Percentiles rank a stretch among this genome's conserved stretches.
These are phyloP conservation scores for Chanos chanos DNA, from an alignment of 2,797 vertebrate genomes.

Conservation along the genomic window DNA sequence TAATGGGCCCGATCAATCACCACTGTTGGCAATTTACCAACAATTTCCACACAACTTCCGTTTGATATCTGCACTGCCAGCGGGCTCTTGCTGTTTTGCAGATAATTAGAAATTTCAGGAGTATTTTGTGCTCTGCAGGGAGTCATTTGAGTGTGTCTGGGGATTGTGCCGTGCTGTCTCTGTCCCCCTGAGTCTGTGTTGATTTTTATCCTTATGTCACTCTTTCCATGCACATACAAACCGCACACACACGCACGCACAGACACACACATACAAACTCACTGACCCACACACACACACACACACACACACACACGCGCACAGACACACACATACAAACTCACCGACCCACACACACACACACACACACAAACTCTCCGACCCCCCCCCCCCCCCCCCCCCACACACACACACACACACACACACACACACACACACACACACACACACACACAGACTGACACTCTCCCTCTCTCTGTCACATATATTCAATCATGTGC, in stretches of 20 bases:
- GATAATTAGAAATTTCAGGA: constrained; percentile 60
- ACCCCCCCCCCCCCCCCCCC: too few species aligned
- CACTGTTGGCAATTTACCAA: constrained; percentile 25
- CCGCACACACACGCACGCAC: background rate
- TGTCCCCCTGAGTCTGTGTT: constrained; percentile 32
- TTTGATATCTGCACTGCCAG: constrained; percentile 27
- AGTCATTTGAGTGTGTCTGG: constrained; percentile 54
- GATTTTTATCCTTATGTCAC: constrained; percentile 43
- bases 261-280: background rate
- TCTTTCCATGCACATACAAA: background rate
- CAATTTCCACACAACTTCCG: constrained; percentile 26
- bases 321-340: background rate
- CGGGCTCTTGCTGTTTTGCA: constrained; percentile 37
- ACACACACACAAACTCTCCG: background rate
- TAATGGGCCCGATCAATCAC: constrained; percentile 37
- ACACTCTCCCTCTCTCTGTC: too few species aligned
- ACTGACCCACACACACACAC: too few species aligned
- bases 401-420: too few species aligned
- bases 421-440: background rate
- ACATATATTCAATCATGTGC: too few species aligned
- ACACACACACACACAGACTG: background rate
- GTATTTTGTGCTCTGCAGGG: constrained; percentile 55
- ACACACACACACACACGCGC: too few species aligned
- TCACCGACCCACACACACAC: background rate
- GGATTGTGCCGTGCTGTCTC: constrained; percentile 45